Percentiles rank a stretch among this genome's conserved stretches.
These are phyloP conservation scores for Resseliella maxima DNA, from an alignment of 2,888 invertebrate genomes.

Conservation along the genomic window DNA sequence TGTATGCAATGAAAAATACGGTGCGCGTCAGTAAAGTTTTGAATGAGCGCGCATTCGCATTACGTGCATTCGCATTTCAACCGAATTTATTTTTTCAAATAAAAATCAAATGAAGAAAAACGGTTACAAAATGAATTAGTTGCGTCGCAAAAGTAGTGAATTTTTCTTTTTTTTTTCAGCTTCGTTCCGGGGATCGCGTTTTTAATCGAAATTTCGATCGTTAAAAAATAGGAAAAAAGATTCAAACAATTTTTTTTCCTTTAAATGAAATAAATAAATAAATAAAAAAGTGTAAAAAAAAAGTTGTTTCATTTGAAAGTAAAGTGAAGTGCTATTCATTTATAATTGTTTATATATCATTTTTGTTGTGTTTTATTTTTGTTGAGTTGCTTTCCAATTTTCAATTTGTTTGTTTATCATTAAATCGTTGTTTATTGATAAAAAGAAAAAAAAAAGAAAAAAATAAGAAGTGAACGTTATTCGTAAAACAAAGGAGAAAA, in stretches of 20 bases:
- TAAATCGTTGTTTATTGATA: neutral
- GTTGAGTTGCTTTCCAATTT: neutral
- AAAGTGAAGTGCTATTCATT: neutral
- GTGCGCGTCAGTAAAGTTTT: constrained; percentile 44
- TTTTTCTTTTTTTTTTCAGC: constrained; percentile 43
- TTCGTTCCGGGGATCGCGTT: neutral
- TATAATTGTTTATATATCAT: neutral
- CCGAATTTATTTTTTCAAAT: neutral
- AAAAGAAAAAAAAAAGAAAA: no score
- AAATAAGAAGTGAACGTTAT: neutral
- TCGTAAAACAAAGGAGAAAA: neutral
- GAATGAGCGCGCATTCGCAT: constrained; percentile 32
- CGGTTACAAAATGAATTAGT: constrained; percentile 51
- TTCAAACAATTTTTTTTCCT: neutral
- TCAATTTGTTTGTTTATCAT: neutral
- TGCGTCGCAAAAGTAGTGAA: neutral
- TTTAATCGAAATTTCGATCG: constrained; percentile 8
- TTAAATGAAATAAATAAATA: neutral
- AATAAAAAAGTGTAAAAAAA: neutral
- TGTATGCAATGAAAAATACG: neutral
- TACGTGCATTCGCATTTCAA: neutral
- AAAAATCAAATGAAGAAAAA: constrained; percentile 17
- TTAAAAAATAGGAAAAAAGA: no score
- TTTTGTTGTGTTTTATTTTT: neutral
- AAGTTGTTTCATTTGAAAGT: neutral